Evolutionary conservation across 1,140 invertebrate genomes (phyloP).

Genomic region (Brachionus paranguensis): DNA sequence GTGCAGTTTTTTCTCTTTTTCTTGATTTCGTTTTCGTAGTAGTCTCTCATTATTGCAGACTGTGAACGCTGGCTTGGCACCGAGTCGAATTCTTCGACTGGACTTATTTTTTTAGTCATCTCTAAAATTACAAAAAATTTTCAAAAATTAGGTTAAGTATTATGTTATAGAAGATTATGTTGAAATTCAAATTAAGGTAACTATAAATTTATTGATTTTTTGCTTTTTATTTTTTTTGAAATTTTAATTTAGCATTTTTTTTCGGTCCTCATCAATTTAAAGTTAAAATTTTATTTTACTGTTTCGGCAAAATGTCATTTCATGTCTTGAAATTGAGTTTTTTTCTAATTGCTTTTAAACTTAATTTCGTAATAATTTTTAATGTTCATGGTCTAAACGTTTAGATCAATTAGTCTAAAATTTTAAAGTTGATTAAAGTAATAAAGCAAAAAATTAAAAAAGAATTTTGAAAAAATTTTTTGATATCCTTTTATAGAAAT

Average conservation of each 20-base stretch:
- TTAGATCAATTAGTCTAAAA: too few species aligned
- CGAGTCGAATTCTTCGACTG: conserved; percentile 8
- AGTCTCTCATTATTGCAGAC: conserved; percentile 1
- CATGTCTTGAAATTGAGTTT: not conserved
- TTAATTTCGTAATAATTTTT: too few species aligned
- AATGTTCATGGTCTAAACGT: too few species aligned
- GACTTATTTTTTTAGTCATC: conserved; percentile 28
- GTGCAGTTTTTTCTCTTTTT: conserved; percentile 34
- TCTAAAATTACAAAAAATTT: conserved; percentile 5
- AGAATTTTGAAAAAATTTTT: too few species aligned
- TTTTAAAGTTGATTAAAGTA: too few species aligned
- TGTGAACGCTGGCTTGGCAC: not conserved
- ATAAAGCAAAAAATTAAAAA: too few species aligned
- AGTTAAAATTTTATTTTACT: not conserved
- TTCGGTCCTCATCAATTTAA: not conserved
- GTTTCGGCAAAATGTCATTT: not conserved
- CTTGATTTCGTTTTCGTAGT: conserved; percentile 1
- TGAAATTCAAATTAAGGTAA: not conserved
- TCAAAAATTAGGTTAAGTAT: not conserved
- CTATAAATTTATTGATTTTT: not conserved
- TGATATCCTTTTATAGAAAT: too few species aligned
- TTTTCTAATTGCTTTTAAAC: not conserved
- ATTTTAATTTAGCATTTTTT: not conserved
- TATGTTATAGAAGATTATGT: conserved; percentile 15
- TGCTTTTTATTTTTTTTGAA: not conserved